Evolutionary conservation across 2,797 vertebrate genomes (phyloP).

Genomic region (Epinephelus awoara): DNA sequence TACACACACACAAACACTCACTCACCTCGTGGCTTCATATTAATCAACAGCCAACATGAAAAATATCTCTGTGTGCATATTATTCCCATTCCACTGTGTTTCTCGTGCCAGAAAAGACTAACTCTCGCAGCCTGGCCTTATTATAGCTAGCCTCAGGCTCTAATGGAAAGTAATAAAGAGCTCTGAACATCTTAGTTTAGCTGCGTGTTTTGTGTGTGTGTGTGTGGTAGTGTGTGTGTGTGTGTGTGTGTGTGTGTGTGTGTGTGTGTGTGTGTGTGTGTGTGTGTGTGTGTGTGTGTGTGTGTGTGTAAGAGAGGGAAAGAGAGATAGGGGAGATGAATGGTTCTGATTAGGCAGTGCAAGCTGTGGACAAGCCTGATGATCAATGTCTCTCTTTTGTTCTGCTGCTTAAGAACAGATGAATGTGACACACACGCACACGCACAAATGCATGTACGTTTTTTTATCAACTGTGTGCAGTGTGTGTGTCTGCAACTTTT

Average conservation of each 20-base stretch:
- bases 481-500: conserved; percentile 22
- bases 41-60: conserved; percentile 61
- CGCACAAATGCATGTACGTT: background rate
- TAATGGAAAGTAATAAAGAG: conserved; percentile 73
- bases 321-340: conserved; percentile 54
- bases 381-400: conserved; percentile 63
- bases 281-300: conserved; percentile 4
- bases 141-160: conserved; percentile 54
- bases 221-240: conserved; percentile 9
- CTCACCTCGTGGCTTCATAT: conserved; percentile 53
- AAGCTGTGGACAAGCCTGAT: conserved; percentile 63
- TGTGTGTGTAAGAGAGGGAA: conserved; percentile 26
- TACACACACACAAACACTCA: background rate
- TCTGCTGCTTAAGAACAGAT: conserved; percentile 43
- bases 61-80: conserved; percentile 40
- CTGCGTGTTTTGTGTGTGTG: conserved; percentile 24
- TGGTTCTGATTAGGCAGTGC: conserved; percentile 69
- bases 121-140: conserved; percentile 51
- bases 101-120: conserved; percentile 53
- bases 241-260: conserved; percentile 27
- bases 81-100: conserved; percentile 38
- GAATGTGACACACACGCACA: conserved; percentile 25
- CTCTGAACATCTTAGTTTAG: conserved; percentile 57
- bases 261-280: conserved; percentile 23
- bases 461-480: conserved; percentile 7